Conservation (phyloP, 2,797 vertebrate genomes). For the Anguilla obscura region DNA sequence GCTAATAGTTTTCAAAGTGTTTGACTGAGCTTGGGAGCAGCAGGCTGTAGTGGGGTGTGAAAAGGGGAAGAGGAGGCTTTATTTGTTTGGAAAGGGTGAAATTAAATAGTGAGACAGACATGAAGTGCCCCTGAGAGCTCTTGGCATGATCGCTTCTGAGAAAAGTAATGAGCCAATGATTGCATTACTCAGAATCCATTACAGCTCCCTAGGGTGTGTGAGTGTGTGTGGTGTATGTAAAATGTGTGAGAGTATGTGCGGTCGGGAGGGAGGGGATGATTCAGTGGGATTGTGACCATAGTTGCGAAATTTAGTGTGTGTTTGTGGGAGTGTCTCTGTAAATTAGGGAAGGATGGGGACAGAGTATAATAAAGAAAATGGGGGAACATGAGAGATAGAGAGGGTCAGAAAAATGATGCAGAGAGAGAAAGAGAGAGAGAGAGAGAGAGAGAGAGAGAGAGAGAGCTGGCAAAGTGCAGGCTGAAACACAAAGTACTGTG, state of each 20-base stretch:
- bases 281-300: conserved; percentile 24
- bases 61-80: not conserved
- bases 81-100: conserved; percentile 52
- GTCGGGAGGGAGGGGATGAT: not conserved
- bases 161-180: conserved; percentile 53
- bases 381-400: not conserved
- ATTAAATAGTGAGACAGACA: conserved; percentile 66
- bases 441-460: not conserved
- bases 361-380: not conserved
- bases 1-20: not conserved
- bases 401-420: not conserved
- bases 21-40: not conserved
- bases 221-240: conserved; percentile 1
- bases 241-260: not conserved
- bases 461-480: not conserved
- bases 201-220: conserved; percentile 62
- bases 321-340: not conserved
- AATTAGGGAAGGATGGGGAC: not conserved
- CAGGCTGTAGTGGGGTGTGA: not conserved
- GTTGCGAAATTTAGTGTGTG: not conserved
- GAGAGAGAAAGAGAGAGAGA: not conserved
- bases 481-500: not conserved
- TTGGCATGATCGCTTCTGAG: conserved; percentile 49
- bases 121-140: conserved; percentile 57
- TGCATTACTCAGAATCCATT: conserved; percentile 76